These are phyloP conservation scores for Neoitamus cyanurus DNA, from an alignment of 2,888 invertebrate genomes.

Conservation along the genomic window DNA sequence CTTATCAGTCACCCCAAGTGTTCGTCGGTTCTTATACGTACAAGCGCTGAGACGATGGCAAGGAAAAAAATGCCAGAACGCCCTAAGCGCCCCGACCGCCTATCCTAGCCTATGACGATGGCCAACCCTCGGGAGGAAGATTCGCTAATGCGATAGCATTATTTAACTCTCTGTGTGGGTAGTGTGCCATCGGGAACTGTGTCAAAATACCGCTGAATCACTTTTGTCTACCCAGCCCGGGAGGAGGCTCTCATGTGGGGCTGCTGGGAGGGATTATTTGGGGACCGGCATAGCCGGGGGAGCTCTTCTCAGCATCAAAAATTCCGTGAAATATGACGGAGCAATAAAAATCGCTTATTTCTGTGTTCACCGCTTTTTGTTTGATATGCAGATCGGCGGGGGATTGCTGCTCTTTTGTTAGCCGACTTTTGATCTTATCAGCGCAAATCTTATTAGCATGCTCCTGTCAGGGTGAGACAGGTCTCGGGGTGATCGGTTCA, in stretches of 20 bases:
- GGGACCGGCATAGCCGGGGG: background rate
- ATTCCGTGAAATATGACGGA: conserved; percentile 14
- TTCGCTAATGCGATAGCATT: conserved; percentile 27
- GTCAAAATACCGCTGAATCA: conserved; percentile 32
- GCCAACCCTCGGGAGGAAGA: conserved; percentile 16
- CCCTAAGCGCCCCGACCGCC: background rate
- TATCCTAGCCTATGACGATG: background rate
- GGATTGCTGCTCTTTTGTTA: background rate
- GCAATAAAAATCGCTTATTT: conserved; percentile 14
- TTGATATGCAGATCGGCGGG: conserved; percentile 9
- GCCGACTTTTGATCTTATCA: background rate
- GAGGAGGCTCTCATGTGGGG: background rate
- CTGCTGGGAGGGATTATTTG: background rate
- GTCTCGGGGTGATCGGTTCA: background rate
- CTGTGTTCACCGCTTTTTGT: background rate
- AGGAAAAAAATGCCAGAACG: background rate
- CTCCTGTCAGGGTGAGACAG: background rate
- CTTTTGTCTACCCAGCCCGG: background rate
- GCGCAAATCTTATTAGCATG: background rate
- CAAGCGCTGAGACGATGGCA: background rate
- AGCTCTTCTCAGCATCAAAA: background rate
- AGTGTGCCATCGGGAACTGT: conserved; percentile 6
- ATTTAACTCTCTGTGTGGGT: background rate
- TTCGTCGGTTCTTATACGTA: background rate
- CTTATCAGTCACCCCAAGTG: conserved; percentile 33